Base-by-base conservation (phyloP, 2,113 vertebrate genomes). In the Melanotaenia duboulayi region DNA sequence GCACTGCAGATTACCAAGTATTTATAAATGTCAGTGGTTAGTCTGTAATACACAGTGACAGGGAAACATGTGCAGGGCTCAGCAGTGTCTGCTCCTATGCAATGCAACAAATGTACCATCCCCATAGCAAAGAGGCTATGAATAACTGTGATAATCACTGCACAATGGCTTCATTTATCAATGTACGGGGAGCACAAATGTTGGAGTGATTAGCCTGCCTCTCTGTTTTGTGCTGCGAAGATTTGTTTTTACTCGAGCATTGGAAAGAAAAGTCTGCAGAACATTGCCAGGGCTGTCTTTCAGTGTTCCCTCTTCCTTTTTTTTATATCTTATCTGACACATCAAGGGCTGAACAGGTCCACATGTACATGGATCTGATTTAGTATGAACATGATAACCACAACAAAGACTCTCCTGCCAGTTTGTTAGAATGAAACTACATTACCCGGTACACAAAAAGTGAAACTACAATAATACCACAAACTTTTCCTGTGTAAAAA, bases 111-210 rank as follows among this genome's bases (percentile, higher is more conserved):
- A 93, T 91, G 90, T 86, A 81, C 71, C 81, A 74, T 90, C 86
- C 80, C 77, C 90, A 85, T 81, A 86, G 87, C 71, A 74, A 72
- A 76, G 89, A 76, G 70, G 77, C 92, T 91, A 90, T 92, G 91
- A 94, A 93, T 94, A 93, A 91, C 89, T 84, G 89, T 78, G 87
- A 93, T 93, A 91, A 92, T 93, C 90, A 90, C 87, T 42, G 60
- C 83, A 93, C 92, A 92, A 93, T 94, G 87, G 85, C 82, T 92
- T 90, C 88, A 94, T 94, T 92, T 90, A 88, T 94, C 92, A 94
- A 83, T 24, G 80, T 74, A 85, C 71, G 82, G 76, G 49, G 52
- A 81, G 74, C 24, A 65, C 78, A 87, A 71, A 82, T 59, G 74
- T 73, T 54, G 75, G 73, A 61, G 62, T 39, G 82, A 92, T 91